Evolutionary conservation across 2,888 invertebrate genomes (phyloP).

Genomic region (Drosophila paracracens): DNA sequence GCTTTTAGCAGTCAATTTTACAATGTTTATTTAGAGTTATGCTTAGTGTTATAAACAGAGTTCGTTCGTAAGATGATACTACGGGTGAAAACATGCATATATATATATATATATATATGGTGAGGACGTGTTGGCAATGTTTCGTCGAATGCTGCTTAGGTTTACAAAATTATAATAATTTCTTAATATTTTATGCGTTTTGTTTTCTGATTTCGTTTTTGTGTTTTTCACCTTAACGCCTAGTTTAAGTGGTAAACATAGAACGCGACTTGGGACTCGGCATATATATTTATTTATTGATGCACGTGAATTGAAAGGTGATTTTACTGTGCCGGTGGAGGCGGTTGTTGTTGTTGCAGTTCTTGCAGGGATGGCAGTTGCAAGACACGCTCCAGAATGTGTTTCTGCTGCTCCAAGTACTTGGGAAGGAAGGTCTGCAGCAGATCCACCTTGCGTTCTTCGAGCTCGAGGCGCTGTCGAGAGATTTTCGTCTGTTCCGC

Average conservation of each 20-base stretch:
- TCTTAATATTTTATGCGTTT: slow-evolving; percentile 3
- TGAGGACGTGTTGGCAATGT: slow-evolving; percentile 21
- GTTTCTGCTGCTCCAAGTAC: slow-evolving; percentile 76
- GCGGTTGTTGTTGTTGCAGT: slow-evolving; percentile 21
- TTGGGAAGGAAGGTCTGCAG: slow-evolving; percentile 81
- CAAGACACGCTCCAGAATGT: slow-evolving; percentile 64
- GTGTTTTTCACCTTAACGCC: slow-evolving; percentile 31
- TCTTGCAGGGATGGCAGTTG: slow-evolving; percentile 52
- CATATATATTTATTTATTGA: slow-evolving; percentile 6
- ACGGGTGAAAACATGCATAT: slow-evolving; percentile 36
- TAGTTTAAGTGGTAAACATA: slow-evolving; percentile 50
- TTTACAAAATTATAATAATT: slow-evolving; percentile 17
- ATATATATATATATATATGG: not conserved
- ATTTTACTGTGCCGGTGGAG: slow-evolving; percentile 29
- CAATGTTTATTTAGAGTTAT: slow-evolving; percentile 50
- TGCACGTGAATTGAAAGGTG: slow-evolving; percentile 1
- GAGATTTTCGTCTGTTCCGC: slow-evolving; percentile 79
- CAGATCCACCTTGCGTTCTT: slow-evolving; percentile 77
- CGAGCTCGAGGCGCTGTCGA: slow-evolving; percentile 74
- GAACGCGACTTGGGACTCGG: slow-evolving; percentile 34
- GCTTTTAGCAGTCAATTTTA: slow-evolving; percentile 15
- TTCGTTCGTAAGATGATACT: slow-evolving; percentile 32
- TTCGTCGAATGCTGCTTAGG: slow-evolving; percentile 20
- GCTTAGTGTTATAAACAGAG: slow-evolving; percentile 48
- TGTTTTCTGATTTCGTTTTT: slow-evolving; percentile 16